Percentiles rank a stretch among this genome's conserved stretches.
phyloP scores from a whole-genome alignment of 1,140 invertebrate genomes.

The Lepeophtheirus salmonis region DNA sequence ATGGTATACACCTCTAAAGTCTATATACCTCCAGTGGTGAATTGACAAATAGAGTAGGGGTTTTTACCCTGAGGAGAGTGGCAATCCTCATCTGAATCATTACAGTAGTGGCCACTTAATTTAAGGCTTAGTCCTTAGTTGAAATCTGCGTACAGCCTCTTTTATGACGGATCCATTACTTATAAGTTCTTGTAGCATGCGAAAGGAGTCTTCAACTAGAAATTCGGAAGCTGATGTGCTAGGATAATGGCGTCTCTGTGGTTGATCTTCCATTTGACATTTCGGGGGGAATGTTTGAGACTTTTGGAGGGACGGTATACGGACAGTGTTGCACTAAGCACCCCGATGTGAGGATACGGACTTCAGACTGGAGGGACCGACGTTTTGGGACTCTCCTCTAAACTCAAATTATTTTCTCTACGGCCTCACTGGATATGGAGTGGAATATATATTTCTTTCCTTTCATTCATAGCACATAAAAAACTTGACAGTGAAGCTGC shows the following conservation, averaged over 20 bases:
- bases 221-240: background rate
- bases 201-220: background rate
- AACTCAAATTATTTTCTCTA: background rate
- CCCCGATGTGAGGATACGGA: background rate
- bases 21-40: background rate
- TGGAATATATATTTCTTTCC: too few relatives aligned
- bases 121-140: conserved; percentile 2
- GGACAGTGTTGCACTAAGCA: background rate
- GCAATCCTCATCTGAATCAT: conserved; percentile 12
- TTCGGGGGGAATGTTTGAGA: background rate
- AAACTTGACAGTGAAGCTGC: too few relatives aligned
- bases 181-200: conserved; percentile 11
- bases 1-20: background rate
- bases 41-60: background rate
- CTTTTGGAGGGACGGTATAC: conserved; percentile 2
- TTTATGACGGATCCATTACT: conserved; percentile 9
- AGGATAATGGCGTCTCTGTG: conserved; percentile 1
- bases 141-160: conserved; percentile 18
- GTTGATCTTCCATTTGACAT: background rate
- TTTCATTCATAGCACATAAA: too few relatives aligned
- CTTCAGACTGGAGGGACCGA: background rate
- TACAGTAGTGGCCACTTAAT: background rate
- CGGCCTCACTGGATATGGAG: too few relatives aligned
- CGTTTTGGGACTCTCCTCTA: background rate
- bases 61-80: background rate